phyloP scores from a whole-genome alignment of 2,888 invertebrate genomes.

The Oxystoma pomonae region DNA sequence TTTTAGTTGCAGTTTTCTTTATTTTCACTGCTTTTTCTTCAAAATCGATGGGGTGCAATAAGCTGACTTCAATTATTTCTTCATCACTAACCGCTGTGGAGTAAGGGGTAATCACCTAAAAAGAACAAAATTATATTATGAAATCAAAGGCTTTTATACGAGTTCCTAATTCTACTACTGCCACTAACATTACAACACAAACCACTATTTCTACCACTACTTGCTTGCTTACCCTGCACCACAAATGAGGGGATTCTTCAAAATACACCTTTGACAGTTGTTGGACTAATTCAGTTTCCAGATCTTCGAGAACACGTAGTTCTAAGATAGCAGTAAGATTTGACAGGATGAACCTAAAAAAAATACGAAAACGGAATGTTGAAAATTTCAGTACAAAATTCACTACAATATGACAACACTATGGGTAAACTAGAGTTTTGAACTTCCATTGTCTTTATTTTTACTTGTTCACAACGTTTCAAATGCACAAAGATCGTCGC shows the following conservation, averaged over 20 bases:
- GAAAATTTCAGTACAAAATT: too few species aligned
- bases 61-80: conserved; percentile 47
- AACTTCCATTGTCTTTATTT: too few species aligned
- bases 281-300: conserved; percentile 58
- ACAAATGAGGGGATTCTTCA: conserved; percentile 56
- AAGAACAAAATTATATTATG: too few species aligned
- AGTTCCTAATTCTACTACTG: too few species aligned
- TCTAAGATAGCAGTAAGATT: conserved; percentile 72
- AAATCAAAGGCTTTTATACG: too few species aligned
- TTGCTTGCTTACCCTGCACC: conserved; percentile 51
- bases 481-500: too few species aligned
- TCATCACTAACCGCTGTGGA: conserved; percentile 61
- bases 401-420: too few species aligned
- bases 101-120: conserved; percentile 61
- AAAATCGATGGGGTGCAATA: conserved; percentile 48
- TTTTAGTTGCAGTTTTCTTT: conserved; percentile 28
- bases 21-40: conserved; percentile 44
- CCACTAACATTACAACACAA: too few species aligned
- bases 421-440: too few species aligned
- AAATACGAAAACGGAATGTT: too few species aligned
- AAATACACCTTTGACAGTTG: conserved; percentile 67
- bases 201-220: too few species aligned
- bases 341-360: conserved; percentile 61
- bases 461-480: too few species aligned
- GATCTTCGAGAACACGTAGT: conserved; percentile 59